Evolutionary conservation across 2,888 invertebrate species (phyloP).

Genomic region (Adelognathus sp.): DNA sequence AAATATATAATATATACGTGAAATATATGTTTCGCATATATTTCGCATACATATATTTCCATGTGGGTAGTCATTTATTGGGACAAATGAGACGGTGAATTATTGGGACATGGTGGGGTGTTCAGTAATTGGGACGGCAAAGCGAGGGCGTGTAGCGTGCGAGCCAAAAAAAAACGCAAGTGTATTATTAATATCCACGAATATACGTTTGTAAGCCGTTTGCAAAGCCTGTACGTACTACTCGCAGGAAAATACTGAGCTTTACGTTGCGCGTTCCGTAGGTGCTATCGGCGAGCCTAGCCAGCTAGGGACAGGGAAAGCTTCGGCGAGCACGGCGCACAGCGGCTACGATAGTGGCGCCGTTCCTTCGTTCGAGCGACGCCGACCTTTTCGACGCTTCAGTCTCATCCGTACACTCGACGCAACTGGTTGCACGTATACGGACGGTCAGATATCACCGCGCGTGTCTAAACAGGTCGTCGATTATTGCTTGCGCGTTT

Average conservation of each 20-base stretch:
- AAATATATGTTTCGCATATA: too few species aligned
- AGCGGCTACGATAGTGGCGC: slow-evolving; percentile 66
- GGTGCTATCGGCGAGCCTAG: slow-evolving; percentile 31
- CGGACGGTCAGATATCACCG: slow-evolving; percentile 28
- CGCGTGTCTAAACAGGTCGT: slow-evolving; percentile 26
- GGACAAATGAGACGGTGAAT: too few species aligned
- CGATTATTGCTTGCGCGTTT: neutral
- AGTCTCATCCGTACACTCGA: slow-evolving; percentile 69
- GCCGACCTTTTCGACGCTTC: slow-evolving; percentile 66
- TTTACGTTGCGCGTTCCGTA: slow-evolving; percentile 14
- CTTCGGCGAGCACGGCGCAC: slow-evolving; percentile 15
- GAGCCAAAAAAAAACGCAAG: too few species aligned
- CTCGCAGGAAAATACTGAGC: slow-evolving; percentile 17
- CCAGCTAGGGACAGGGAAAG: slow-evolving; percentile 38
- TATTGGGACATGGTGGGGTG: too few species aligned
- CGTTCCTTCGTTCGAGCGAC: slow-evolving; percentile 64
- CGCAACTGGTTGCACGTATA: slow-evolving; percentile 64
- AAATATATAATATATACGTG: too few species aligned
- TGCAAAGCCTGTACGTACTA: neutral
- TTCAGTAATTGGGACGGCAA: too few species aligned
- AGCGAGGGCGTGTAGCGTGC: too few species aligned
- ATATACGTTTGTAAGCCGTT: neutral
- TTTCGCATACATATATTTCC: too few species aligned
- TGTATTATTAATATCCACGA: neutral
- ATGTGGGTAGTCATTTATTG: too few species aligned